These are phyloP conservation scores for Syngnathus floridae DNA, from an alignment of 2,113 vertebrate species.

Conservation along the genomic window DNA sequence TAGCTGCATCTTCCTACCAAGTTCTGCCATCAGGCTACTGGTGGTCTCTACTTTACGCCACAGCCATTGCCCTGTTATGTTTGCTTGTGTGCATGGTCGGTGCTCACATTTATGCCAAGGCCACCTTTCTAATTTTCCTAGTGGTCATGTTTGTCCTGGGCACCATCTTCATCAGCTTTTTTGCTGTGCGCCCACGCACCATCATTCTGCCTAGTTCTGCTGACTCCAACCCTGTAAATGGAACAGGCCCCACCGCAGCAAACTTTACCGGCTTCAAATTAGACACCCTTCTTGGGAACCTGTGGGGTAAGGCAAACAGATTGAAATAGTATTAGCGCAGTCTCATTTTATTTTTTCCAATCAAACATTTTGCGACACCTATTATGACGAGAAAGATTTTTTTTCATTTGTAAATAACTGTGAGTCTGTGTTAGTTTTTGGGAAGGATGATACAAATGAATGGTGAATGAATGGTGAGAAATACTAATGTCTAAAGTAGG, in stretches of 20 bases:
- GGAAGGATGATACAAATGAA: neutral
- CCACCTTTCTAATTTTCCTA: constrained; percentile 87
- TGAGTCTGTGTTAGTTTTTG: neutral
- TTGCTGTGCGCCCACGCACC: constrained; percentile 57
- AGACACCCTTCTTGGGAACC: constrained; percentile 74
- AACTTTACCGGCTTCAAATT: constrained; percentile 84
- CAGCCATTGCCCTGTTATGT: constrained; percentile 73
- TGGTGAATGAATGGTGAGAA: neutral
- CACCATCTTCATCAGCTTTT: constrained; percentile 83
- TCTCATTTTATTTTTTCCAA: neutral
- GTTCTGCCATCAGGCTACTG: constrained; percentile 81
- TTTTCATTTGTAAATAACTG: neutral
- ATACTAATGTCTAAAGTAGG: neutral
- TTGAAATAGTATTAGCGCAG: neutral
- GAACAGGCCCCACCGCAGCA: constrained; percentile 4
- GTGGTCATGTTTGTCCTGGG: constrained; percentile 76
- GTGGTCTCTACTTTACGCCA: constrained; percentile 81
- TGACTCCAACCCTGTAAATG: constrained; percentile 24
- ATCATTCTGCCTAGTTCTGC: constrained; percentile 54
- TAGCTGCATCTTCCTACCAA: constrained; percentile 26
- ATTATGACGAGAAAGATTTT: too few species aligned
- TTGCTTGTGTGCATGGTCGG: constrained; percentile 84
- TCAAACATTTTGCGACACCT: neutral
- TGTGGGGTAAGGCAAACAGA: constrained; percentile 64
- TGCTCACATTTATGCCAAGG: constrained; percentile 84